Evolutionary conservation across 2,888 invertebrate genomes (phyloP).

Genomic region (Sicus ferrugineus): DNA sequence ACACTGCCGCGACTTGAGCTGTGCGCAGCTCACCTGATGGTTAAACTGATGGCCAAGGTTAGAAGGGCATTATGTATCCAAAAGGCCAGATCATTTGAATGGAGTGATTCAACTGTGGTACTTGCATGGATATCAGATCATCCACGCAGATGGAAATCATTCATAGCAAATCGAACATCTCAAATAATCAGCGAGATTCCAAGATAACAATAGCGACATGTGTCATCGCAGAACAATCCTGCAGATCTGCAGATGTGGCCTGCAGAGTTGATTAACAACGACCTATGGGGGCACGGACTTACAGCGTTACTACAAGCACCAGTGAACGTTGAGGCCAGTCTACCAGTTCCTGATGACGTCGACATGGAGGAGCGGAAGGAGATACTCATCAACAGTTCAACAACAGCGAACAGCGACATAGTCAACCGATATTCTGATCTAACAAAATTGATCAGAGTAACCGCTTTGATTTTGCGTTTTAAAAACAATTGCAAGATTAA

Average conservation of each 20-base stretch:
- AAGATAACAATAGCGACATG: conserved; percentile 31
- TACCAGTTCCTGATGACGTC: neutral
- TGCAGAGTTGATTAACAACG: conserved; percentile 10
- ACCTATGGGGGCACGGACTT: conserved; percentile 15
- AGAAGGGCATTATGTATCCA: neutral
- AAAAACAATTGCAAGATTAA: neutral
- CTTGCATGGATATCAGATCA: conserved; percentile 15
- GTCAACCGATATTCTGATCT: neutral
- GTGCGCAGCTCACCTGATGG: conserved; percentile 36
- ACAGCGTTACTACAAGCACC: neutral
- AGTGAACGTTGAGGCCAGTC: neutral
- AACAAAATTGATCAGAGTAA: neutral
- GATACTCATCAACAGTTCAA: neutral
- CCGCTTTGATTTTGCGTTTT: neutral
- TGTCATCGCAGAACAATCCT: conserved; percentile 30
- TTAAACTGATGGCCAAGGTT: conserved; percentile 26
- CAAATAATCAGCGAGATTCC: conserved; percentile 28
- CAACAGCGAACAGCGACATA: neutral
- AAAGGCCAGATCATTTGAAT: neutral
- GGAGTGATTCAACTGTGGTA: conserved; percentile 16
- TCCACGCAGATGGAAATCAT: conserved; percentile 21
- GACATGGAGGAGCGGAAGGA: conserved; percentile 20
- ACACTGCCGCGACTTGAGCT: conserved; percentile 35
- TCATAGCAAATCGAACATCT: conserved; percentile 24
- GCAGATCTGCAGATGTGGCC: conserved; percentile 36